phyloP scores from a whole-genome alignment of 2,797 vertebrate species.

The Danio albolineatus region DNA sequence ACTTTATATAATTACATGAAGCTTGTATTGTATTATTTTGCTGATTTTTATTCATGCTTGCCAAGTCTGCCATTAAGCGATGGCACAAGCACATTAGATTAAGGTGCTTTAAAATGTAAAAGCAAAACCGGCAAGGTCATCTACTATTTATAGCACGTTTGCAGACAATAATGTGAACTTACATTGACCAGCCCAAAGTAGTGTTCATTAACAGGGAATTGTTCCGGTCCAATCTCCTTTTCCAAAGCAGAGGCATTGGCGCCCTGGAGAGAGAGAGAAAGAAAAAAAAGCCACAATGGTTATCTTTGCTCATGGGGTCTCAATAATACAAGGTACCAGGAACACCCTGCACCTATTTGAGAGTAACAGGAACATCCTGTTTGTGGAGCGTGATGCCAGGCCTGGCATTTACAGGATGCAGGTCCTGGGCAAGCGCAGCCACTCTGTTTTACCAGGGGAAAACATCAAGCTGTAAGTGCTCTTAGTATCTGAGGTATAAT shows the following conservation, averaged over 20 bases:
- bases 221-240: constrained; percentile 99
- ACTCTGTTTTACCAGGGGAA: constrained; percentile 18
- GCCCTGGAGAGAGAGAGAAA: constrained; percentile 78
- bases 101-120: background rate
- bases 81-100: background rate
- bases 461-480: constrained; percentile 1
- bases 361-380: constrained; percentile 52
- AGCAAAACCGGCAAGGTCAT: constrained; percentile 16
- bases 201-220: constrained; percentile 99
- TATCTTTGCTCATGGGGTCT: constrained; percentile 16
- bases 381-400: constrained; percentile 25
- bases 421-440: constrained; percentile 10
- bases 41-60: background rate
- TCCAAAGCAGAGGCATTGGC: constrained; percentile 99
- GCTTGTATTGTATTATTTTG: background rate
- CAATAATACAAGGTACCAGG: constrained; percentile 20
- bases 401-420: constrained; percentile 39
- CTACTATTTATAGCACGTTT: constrained; percentile 37
- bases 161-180: constrained; percentile 70
- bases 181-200: constrained; percentile 99
- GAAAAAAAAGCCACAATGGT: constrained; percentile 44
- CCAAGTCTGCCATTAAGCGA: constrained; percentile 19
- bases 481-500: constrained; percentile 14
- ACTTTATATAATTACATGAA: background rate
- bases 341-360: constrained; percentile 22